A percentile compares a stretch with the other conserved stretches of the same genome.
phyloP scores from a whole-genome alignment of 2,888 invertebrate genomes.

The Lochmaea capreae region DNA sequence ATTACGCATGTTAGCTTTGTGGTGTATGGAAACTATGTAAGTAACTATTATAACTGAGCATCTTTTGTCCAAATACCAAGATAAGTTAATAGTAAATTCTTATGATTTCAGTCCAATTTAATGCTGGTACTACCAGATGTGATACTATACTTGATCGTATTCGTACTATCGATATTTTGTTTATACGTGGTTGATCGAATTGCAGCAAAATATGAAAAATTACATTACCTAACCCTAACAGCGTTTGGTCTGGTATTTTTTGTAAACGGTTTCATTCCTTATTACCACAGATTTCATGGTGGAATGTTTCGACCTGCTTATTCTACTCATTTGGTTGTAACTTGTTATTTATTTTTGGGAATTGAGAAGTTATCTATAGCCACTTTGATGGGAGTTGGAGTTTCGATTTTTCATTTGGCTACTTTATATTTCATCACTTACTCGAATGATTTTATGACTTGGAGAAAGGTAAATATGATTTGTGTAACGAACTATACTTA shows the following conservation, averaged over 20 bases:
- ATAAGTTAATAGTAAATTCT: no score
- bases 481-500: no score
- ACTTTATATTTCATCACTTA: constrained; percentile 71
- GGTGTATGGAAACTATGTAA: constrained; percentile 42
- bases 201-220: constrained; percentile 46
- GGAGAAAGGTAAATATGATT: constrained; percentile 63
- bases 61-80: no score
- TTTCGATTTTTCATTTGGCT: constrained; percentile 75
- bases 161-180: constrained; percentile 65
- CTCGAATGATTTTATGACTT: constrained; percentile 53
- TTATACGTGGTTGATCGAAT: constrained; percentile 66
- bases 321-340: constrained; percentile 78
- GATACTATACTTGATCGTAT: constrained; percentile 64
- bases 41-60: constrained; percentile 6
- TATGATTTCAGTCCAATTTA: constrained; percentile 56
- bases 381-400: constrained; percentile 75
- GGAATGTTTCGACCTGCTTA: constrained; percentile 75
- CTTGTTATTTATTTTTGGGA: constrained; percentile 87
- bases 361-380: constrained; percentile 80
- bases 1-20: constrained; percentile 69
- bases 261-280: constrained; percentile 74
- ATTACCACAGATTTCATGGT: constrained; percentile 69
- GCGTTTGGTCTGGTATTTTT: constrained; percentile 65
- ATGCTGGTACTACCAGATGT: constrained; percentile 64
- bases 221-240: constrained; percentile 58